These are phyloP conservation scores for Nomia melanderi DNA, from an alignment of 1,140 invertebrate species.

Conservation along the genomic window DNA sequence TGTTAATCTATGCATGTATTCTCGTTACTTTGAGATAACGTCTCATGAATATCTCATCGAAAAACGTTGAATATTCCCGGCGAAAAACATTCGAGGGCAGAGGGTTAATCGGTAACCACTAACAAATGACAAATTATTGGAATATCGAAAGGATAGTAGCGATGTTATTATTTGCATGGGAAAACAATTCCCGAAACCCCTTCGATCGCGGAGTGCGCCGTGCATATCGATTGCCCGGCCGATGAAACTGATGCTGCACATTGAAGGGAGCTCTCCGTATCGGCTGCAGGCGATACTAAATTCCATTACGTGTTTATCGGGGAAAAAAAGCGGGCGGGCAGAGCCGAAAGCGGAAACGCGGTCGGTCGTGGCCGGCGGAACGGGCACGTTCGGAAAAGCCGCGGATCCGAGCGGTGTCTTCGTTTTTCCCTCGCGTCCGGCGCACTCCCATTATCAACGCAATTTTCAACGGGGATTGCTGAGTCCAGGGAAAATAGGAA, in stretches of 20 bases:
- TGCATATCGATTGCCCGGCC: conserved; percentile 11
- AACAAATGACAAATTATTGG: too few species aligned
- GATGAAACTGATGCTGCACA: conserved; percentile 36
- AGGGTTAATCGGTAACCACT: too few species aligned
- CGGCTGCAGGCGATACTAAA: conserved; percentile 41
- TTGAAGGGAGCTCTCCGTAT: conserved; percentile 10
- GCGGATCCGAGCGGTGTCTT: conserved; percentile 16
- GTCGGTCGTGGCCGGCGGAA: neutral
- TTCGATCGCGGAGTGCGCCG: neutral
- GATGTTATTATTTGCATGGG: neutral
- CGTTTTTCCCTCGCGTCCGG: neutral
- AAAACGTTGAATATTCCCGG: too few species aligned
- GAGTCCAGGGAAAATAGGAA: conserved; percentile 14
- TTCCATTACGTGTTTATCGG: conserved; percentile 60
- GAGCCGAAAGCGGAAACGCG: neutral
- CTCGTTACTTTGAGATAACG: too few species aligned
- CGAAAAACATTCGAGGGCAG: too few species aligned
- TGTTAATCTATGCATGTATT: too few species aligned
- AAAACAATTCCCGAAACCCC: neutral
- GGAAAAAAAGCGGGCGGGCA: conserved; percentile 1
- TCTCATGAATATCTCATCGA: too few species aligned
- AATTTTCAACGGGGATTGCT: conserved; percentile 25
- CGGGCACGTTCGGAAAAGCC: conserved; percentile 17
- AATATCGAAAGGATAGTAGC: neutral
- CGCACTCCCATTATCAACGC: conserved; percentile 33